Conservation (phyloP, 2,797 vertebrate genomes). For the Oceanodroma leucorhoa region DNA sequence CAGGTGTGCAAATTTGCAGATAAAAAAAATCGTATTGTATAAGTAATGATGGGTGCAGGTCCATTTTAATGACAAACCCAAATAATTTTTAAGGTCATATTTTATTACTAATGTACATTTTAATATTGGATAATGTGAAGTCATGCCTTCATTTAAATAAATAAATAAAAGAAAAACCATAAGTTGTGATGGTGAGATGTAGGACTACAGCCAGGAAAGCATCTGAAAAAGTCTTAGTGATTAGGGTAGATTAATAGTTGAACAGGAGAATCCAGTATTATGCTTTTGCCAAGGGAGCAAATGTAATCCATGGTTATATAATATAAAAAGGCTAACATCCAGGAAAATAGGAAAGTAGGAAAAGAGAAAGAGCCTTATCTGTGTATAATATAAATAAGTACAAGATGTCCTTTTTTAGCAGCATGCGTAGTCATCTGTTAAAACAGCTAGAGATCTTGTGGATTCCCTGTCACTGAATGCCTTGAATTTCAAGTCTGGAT, state of each 20-base stretch:
- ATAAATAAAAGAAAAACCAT: rapidly evolving
- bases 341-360: not conserved
- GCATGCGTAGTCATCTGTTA: not conserved
- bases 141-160: not conserved
- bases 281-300: not conserved
- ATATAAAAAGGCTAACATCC: not conserved
- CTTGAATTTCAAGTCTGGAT: not conserved
- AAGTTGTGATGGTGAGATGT: not conserved
- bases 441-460: not conserved
- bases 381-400: not conserved
- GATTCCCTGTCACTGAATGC: not conserved
- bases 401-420: not conserved
- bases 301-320: not conserved
- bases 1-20: not conserved
- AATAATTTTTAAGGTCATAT: not conserved
- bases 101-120: not conserved
- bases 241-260: not conserved
- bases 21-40: not conserved
- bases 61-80: not conserved
- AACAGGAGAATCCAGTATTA: not conserved
- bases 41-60: not conserved
- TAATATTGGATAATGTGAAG: not conserved
- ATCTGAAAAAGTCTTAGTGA: not conserved
- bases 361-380: not conserved
- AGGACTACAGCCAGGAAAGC: not conserved